phyloP scores from a whole-genome alignment of 2,113 vertebrate species.

The Alouatta palliata region DNA sequence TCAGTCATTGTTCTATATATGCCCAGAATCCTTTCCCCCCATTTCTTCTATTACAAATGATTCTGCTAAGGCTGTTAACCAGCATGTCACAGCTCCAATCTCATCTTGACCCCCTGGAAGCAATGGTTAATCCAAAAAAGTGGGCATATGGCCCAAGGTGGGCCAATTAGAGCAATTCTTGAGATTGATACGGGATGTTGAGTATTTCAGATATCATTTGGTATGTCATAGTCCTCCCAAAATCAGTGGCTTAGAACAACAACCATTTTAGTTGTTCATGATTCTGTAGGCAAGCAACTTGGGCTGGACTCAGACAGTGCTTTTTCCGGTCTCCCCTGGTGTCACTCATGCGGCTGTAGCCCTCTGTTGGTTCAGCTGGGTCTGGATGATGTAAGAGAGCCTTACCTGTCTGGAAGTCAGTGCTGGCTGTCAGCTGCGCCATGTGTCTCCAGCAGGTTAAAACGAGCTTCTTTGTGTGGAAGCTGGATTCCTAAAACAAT shows the following conservation, averaged over 20 bases:
- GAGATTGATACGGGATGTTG: not conserved
- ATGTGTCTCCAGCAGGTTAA: not conserved
- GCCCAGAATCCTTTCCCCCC: not conserved
- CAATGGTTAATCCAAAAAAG: not conserved
- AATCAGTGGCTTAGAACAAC: not conserved
- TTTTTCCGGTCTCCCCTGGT: not conserved
- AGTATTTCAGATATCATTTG: too few species aligned
- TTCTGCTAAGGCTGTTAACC: not conserved
- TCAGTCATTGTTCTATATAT: not conserved
- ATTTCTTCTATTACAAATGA: not conserved
- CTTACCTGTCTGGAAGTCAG: not conserved
- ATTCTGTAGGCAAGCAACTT: not conserved
- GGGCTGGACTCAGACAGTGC: not conserved
- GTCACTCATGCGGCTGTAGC: not conserved
- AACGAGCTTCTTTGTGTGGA: not conserved
- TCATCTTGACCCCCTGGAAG: not conserved
- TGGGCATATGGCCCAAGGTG: not conserved
- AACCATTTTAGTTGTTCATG: not conserved
- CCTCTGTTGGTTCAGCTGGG: not conserved
- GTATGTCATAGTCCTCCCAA: not conserved
- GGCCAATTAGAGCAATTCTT: not conserved
- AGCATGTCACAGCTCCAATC: not conserved
- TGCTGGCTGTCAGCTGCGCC: not conserved
- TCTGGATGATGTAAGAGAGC: not conserved
- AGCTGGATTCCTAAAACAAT: not conserved